Base-by-base conservation (phyloP, 2,888 invertebrate genomes). In the Tuta absoluta region DNA sequence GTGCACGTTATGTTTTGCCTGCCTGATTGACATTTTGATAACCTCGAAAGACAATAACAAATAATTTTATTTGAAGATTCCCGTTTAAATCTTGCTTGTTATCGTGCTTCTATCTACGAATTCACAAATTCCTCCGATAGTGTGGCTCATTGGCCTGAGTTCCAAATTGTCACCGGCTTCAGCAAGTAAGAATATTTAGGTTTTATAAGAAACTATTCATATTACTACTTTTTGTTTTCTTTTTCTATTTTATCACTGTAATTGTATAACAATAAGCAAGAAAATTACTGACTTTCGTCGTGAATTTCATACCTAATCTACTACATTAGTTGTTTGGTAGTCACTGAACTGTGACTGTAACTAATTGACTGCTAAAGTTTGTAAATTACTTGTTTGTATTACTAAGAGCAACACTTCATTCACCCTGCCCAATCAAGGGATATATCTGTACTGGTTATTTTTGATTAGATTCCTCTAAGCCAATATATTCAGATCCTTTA, bases 21-120 rank as follows among this genome's bases (percentile, higher is more conserved):
- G 5, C 28, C 28, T 12, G 11, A 41, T 51, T 51, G 51, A 51
- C 51, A 51, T 23, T 51, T 51, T 21, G 51, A 51, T 51, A 51
- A 51, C 51, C 51, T 51, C 45, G n/a, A 7, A 45, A 45, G 17
- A 45, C 3, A 45, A 45, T 17, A 45, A n/a, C n/a, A 45, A 45
- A 45, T 45, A n/a, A 45, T 7, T 45, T 45, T 45, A 45, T n/a
- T 45, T n/a, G 4, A n/a, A 45, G 45, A 45, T 45, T 45, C 8
- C 33, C 33, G 33, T 33, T 33, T 33, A 8, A n/a, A n/a, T 45
- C n/a, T n/a, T 37, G 37, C 4, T n/a, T 45, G 45, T 45, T 45
- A 45, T 45, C 45, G n/a, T 17, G 4, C n/a, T 17, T 45, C 45
- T 45, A 17, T 17, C n/a, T 45, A 45, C 45, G 2, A 45, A 17